Evolutionary conservation across 2,888 invertebrate genomes (phyloP).

Genomic region (Callimorpha dominula): DNA sequence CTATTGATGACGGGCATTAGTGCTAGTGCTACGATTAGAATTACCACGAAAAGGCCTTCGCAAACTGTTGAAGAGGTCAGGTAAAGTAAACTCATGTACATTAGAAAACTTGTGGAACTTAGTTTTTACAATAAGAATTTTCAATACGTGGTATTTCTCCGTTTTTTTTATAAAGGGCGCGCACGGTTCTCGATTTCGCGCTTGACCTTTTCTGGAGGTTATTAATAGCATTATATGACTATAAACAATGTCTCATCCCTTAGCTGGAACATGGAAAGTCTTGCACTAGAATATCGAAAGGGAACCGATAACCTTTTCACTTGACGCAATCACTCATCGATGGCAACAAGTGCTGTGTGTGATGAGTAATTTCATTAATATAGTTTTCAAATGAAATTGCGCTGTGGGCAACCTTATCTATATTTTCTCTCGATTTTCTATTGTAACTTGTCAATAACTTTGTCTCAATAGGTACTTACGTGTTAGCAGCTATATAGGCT

Average conservation of each 20-base stretch:
- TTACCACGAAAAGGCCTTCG: slow-evolving; percentile 72
- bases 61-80: slow-evolving; percentile 60
- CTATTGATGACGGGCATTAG: slow-evolving; percentile 83
- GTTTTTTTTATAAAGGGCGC: slow-evolving; percentile 65
- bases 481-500: neutral
- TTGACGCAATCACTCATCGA: slow-evolving; percentile 42
- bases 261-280: slow-evolving; percentile 42
- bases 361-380: slow-evolving; percentile 28
- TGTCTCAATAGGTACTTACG: neutral
- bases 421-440: neutral
- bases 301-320: slow-evolving; percentile 50
- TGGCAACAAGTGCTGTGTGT: slow-evolving; percentile 37
- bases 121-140: slow-evolving; percentile 14
- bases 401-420: neutral
- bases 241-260: slow-evolving; percentile 69
- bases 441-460: neutral
- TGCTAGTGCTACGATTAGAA: slow-evolving; percentile 81
- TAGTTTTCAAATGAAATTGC: slow-evolving; percentile 7
- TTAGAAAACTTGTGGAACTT: neutral
- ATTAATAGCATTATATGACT: slow-evolving; percentile 74
- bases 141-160: slow-evolving; percentile 18
- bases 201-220: slow-evolving; percentile 80
- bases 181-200: slow-evolving; percentile 70
- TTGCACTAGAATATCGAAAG: slow-evolving; percentile 34
- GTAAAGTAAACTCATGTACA: slow-evolving; percentile 53